A percentile compares a stretch with the other conserved stretches of the same genome.
Evolutionary conservation across 2,888 invertebrate genomes (phyloP).

Genomic region (Thysanoteuthis rhombus): DNA sequence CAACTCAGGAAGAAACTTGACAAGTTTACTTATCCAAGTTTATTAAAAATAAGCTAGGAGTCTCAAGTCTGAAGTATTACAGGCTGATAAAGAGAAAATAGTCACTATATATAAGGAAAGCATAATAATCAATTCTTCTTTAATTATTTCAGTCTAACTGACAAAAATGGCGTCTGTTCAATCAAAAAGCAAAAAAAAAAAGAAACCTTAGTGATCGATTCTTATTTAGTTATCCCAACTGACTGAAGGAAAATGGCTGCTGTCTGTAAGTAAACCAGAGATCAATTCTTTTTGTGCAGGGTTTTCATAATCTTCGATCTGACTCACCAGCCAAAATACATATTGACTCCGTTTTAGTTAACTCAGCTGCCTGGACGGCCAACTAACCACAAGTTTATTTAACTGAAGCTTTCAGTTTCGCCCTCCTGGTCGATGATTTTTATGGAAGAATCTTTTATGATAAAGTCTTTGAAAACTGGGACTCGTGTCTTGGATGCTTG

Average conservation of each 20-base stretch:
- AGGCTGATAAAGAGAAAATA: no score
- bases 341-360: neutral
- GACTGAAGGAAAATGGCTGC: neutral
- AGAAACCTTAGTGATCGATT: neutral
- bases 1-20: no score
- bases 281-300: neutral
- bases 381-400: neutral
- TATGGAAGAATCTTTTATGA: neutral
- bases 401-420: neutral
- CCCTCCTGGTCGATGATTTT: neutral
- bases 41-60: no score
- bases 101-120: no score
- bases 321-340: neutral
- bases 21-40: no score
- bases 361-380: neutral
- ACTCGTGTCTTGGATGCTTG: neutral
- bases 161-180: no score
- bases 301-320: neutral
- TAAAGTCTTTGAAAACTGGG: neutral
- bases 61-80: no score
- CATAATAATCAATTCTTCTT: no score
- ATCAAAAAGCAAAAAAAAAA: neutral
- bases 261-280: neutral
- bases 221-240: neutral
- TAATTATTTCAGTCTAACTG: no score